Conservation (phyloP, 2,797 vertebrate species). For the Sebastes minor region DNA sequence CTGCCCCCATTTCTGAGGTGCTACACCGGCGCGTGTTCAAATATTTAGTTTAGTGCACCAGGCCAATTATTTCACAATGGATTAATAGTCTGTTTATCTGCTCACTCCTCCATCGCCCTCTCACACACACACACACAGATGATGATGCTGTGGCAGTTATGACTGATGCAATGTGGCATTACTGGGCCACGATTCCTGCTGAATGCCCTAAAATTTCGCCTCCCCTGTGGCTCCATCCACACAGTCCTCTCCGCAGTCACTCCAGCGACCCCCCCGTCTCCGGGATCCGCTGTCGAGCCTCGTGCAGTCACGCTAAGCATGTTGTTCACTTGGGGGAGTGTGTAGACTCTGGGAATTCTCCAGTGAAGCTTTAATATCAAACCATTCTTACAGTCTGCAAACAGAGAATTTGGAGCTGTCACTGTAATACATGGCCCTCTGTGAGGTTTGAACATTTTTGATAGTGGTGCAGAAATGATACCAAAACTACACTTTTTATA, state of each 20-base stretch:
- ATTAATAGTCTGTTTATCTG: conserved; percentile 24
- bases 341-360: not conserved
- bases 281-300: not conserved
- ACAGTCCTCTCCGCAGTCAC: conserved; percentile 33
- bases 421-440: not conserved
- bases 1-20: conserved; percentile 64
- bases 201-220: conserved; percentile 67
- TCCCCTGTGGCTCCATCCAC: conserved; percentile 32
- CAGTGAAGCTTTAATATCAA: not conserved
- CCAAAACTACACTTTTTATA: not conserved
- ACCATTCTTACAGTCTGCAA: not conserved
- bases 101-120: not conserved
- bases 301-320: not conserved
- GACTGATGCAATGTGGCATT: conserved; percentile 76
- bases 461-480: not conserved
- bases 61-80: conserved; percentile 3
- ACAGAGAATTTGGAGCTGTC: not conserved
- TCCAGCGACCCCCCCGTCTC: conserved; percentile 5
- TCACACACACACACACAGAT: conserved; percentile 12
- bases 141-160: conserved; percentile 36
- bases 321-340: not conserved
- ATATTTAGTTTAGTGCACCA: conserved; percentile 54
- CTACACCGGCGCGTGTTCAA: conserved; percentile 24
- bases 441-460: accelerated
- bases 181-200: conserved; percentile 73